Base-by-base conservation (phyloP, 2,888 invertebrate species). In the Acheta domesticus region DNA sequence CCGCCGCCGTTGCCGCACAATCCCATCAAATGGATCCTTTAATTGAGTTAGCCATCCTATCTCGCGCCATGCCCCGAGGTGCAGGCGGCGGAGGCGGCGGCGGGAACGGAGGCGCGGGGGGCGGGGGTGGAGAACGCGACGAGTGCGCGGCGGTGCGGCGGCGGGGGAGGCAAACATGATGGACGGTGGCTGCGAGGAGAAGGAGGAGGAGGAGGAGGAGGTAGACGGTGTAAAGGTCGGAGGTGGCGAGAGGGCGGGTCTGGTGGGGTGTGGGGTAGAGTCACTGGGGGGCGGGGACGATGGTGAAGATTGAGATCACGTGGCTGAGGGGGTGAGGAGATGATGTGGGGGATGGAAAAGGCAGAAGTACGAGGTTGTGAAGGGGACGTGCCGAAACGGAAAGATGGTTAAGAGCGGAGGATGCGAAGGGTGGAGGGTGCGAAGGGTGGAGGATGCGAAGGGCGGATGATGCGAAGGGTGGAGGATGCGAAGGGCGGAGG, bases 11-110 rank as follows among this genome's bases (percentile, higher is more conserved):
- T 77, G 78, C 80, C 80, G 79, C 80, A 80, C 79, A 82, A 80
- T 81, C 81, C 81, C 81, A 81, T 82, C 82, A 82, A 82, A 82
- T 81, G 82, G 81, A 82, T 82, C 81, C 81, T 82, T 80, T 82
- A 82, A 82, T 82, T 78, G 77, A 79, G 82, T 82, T 82, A 82
- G 79, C 78, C 79, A 80, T 80, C 82, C 81, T 80, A 82, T 82
- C 82, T 62, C 62, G 20, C 19, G 16, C 62, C 49, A 74, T 16
- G 19, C 16, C 23, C 16, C 16, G 75, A 20, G 16, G 75, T 16
- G 75, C 16, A 20, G 78, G 12, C 48, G 79, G 75, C 20, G 80
- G 74, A n/a, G 74, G 12, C 14, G 78, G 74, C 75, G 73, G 12
- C 83, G 82, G 82, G 82, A 81, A 23, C 23, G 3, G 23, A 2